Conservation (phyloP, 2,113 vertebrate species). For the Ciconia boyciana region DNA sequence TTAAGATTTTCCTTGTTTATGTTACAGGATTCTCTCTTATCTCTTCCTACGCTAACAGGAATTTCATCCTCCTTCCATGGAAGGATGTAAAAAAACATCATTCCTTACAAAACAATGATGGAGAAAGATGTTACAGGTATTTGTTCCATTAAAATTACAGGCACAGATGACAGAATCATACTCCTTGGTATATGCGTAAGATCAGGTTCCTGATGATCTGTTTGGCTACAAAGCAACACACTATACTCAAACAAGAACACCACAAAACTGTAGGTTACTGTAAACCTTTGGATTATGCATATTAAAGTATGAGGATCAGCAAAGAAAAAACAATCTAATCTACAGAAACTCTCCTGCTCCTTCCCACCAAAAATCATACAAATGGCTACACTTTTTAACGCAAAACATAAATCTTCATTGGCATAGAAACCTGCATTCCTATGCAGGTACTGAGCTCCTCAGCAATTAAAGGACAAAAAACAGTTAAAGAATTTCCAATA, state of each 20-base stretch:
- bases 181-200: background rate
- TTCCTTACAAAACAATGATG: background rate
- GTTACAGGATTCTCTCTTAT: background rate
- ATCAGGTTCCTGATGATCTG: background rate
- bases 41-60: background rate
- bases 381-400: background rate
- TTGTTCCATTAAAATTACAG: background rate
- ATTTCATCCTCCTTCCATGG: background rate
- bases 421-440: background rate
- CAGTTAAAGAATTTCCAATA: background rate
- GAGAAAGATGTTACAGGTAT: background rate
- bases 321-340: background rate
- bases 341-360: background rate
- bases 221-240: background rate
- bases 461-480: background rate
- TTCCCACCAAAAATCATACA: background rate
- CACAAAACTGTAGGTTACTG: background rate
- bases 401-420: background rate
- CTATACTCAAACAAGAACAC: background rate
- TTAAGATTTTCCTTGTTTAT: background rate
- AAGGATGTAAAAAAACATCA: background rate
- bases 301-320: background rate
- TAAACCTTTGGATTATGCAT: background rate
- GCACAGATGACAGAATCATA: background rate
- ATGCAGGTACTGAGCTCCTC: background rate